Evolutionary conservation across 2,888 invertebrate species (phyloP), one percentile per base, ranked within the genome.

Genomic region (Ctena decussata): DNA sequence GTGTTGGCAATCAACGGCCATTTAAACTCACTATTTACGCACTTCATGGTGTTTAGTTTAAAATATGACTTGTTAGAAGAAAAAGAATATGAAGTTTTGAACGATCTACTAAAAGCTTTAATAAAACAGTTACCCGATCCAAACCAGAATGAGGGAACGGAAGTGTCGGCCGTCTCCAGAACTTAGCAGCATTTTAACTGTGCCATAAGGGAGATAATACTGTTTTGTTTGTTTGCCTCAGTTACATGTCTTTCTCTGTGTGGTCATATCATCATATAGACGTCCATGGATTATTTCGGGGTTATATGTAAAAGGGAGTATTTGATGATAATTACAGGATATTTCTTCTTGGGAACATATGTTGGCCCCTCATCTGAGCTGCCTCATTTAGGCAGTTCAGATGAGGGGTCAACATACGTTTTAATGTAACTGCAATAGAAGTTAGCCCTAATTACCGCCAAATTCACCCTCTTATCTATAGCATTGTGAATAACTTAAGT

Each of bases 21-120:
- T 97, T 97, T 99, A 96, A 99, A 99, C 97, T 98, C 98, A 96
- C 98, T 99, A 94, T 99, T 99, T 97, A 98, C 98, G 96, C 99
- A 99, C 97, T 97, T 99, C 96, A 98, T 98, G 95, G 98, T 97
- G 93, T 97, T 97, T 96, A 97, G 97, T 96, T 97, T 98, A 96
- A 97, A 98, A 96, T 99, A 98, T 97, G 97, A 97, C 96, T 97
- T 99, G 96, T 98, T 99, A 94, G 99, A 99, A 96, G 97, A 98
- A 95, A 98, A 99, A 97, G 99, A 99, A 97, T 98, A 98, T 46
- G 99, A 99, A 96, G 98, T 98, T 94, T 97, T 99, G 94, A 97
- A 98, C 93, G 99, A 99, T 96, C 97, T 99, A 15, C 81, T 93
- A 39, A 91, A 92, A 79, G 93, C 93, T 41, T 92, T 94, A 77